A percentile compares a stretch with the other conserved stretches of the same genome.
These are phyloP conservation scores for Teleiodes luculella DNA, from an alignment of 2,888 invertebrate species.

Conservation along the genomic window DNA sequence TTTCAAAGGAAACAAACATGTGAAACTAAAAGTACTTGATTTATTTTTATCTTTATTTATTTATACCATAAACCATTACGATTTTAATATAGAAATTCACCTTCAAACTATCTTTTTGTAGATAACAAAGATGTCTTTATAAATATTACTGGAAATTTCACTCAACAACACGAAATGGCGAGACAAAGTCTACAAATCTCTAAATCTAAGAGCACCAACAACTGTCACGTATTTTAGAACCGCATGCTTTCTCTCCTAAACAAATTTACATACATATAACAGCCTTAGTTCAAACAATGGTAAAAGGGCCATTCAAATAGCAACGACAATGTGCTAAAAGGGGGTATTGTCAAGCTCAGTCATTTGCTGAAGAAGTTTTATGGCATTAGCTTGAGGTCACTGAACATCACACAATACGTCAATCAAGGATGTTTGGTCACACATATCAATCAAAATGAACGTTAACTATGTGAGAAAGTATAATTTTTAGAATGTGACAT, in stretches of 20 bases:
- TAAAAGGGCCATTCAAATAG: slow-evolving; percentile 25
- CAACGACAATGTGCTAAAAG: slow-evolving; percentile 10
- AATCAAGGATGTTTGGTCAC: not conserved
- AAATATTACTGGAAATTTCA: not conserved
- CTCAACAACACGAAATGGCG: not conserved
- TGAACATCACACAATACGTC: not conserved
- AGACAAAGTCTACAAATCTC: slow-evolving; percentile 12
- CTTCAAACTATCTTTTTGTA: no score
- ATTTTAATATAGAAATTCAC: no score
- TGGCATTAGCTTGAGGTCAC: not conserved
- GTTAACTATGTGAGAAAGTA: no score
- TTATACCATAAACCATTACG: no score
- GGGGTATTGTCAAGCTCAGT: slow-evolving; percentile 1
- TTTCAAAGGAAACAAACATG: no score
- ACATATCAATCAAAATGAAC: not conserved
- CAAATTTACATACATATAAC: slow-evolving; percentile 26
- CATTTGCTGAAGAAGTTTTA: not conserved
- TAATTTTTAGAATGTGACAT: no score
- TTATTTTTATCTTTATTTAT: no score
- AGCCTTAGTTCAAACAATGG: slow-evolving; percentile 20
- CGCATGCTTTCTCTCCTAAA: slow-evolving; percentile 43
- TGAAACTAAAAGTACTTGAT: no score
- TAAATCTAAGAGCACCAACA: slow-evolving; percentile 15
- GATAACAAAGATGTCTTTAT: no score
- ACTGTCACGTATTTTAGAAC: slow-evolving; percentile 20